Conservation (phyloP, 2,113 vertebrate genomes). For the Tragulus kanchil region DNA sequence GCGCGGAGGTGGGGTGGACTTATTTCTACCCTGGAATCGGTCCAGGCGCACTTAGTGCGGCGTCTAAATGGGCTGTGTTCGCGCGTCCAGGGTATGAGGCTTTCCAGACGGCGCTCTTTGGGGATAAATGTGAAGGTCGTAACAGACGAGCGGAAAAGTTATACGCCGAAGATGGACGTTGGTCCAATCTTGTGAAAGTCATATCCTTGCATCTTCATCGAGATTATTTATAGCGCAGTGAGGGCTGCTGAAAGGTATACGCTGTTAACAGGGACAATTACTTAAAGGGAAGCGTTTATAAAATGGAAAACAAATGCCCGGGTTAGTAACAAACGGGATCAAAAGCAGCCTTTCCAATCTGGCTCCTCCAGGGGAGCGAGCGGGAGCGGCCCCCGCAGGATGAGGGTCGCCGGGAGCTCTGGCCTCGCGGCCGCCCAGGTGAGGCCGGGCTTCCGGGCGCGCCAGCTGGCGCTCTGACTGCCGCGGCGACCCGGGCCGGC, state of each 20-base stretch:
- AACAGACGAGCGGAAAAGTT: neutral
- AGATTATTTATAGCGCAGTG: slow-evolving; percentile 94
- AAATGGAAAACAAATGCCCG: slow-evolving; percentile 90
- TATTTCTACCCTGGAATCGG: neutral
- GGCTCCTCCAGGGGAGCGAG: slow-evolving; percentile 21
- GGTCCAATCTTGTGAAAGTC: slow-evolving; percentile 97
- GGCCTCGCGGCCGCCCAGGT: neutral
- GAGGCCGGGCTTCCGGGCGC: neutral
- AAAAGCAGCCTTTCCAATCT: slow-evolving; percentile 76
- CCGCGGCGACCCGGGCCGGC: accelerated
- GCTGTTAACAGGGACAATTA: slow-evolving; percentile 90
- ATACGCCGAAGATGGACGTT: too few relatives aligned
- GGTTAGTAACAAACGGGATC: slow-evolving; percentile 84
- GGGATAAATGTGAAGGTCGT: neutral
- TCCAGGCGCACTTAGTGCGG: neutral
- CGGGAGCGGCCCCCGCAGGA: neutral
- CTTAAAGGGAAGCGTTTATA: slow-evolving; percentile 88
- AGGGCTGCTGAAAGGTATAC: slow-evolving; percentile 87
- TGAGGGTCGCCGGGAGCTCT: neutral
- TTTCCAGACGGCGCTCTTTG: slow-evolving; percentile 28
- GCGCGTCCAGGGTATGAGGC: neutral
- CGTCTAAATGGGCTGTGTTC: neutral
- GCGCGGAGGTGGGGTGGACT: neutral
- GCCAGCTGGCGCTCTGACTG: neutral
- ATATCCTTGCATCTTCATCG: slow-evolving; percentile 97